phyloP scores from a whole-genome alignment of 2,888 invertebrate genomes.

The Synergus itoensis region DNA sequence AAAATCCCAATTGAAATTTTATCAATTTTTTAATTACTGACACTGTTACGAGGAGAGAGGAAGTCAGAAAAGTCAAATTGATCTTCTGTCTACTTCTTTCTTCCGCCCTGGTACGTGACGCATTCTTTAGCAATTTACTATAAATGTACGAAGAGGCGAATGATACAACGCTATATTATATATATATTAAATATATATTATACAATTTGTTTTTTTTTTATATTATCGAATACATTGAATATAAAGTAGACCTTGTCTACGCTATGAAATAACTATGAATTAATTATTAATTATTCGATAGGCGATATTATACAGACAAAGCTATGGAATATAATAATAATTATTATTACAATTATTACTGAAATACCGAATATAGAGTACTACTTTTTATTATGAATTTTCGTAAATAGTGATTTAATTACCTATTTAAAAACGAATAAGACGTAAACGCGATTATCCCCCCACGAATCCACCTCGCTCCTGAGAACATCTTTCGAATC shows the following conservation, averaged over 20 bases:
- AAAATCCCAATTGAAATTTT: neutral
- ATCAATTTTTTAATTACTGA: slow-evolving; percentile 1
- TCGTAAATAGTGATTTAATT: slow-evolving; percentile 71
- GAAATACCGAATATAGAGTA: slow-evolving; percentile 68
- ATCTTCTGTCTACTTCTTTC: neutral
- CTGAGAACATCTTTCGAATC: slow-evolving; percentile 42
- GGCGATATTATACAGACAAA: slow-evolving; percentile 60
- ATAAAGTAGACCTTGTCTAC: slow-evolving; percentile 57
- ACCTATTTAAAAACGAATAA: slow-evolving; percentile 68
- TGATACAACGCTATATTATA: slow-evolving; percentile 66
- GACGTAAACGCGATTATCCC: slow-evolving; percentile 58
- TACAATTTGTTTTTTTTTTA: slow-evolving; percentile 65
- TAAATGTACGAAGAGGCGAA: slow-evolving; percentile 65
- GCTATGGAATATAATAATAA: slow-evolving; percentile 60
- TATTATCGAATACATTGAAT: slow-evolving; percentile 59
- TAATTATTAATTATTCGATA: slow-evolving; percentile 63
- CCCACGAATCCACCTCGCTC: slow-evolving; percentile 45
- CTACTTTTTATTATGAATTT: slow-evolving; percentile 72
- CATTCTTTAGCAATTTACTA: slow-evolving; percentile 67
- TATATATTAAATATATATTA: slow-evolving; percentile 58
- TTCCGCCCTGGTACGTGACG: slow-evolving; percentile 61
- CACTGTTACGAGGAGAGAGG: neutral
- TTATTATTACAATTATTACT: slow-evolving; percentile 64
- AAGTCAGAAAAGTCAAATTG: neutral
- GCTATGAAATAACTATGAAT: slow-evolving; percentile 56